These are phyloP conservation scores for Triplophysa bombifrons DNA, from an alignment of 2,797 vertebrate species.

Conservation along the genomic window DNA sequence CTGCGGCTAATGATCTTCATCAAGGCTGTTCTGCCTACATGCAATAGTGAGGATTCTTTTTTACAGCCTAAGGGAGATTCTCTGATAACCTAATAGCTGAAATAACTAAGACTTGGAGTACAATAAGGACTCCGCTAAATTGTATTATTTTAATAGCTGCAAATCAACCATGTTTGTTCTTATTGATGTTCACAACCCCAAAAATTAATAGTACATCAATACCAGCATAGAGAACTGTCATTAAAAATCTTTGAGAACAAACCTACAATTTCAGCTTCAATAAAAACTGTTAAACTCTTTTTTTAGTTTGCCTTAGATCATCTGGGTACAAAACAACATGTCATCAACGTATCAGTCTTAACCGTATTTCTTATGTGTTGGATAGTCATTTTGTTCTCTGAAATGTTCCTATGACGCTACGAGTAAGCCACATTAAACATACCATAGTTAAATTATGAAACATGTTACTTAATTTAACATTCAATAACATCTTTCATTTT, in stretches of 20 bases:
- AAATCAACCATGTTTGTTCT: too few species aligned
- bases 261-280: too few species aligned
- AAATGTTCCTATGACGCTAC: not conserved
- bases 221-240: not conserved
- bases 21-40: slow-evolving; percentile 66
- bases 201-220: not conserved
- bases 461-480: not conserved
- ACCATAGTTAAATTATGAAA: not conserved
- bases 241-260: not conserved
- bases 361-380: not conserved
- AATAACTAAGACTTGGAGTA: slow-evolving; percentile 7
- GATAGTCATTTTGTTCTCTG: not conserved
- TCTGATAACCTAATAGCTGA: not conserved
- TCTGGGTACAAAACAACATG: too few species aligned
- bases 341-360: not conserved
- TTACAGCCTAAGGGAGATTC: slow-evolving; percentile 12
- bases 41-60: not conserved
- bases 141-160: too few species aligned
- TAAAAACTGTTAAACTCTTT: too few species aligned
- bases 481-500: not conserved
- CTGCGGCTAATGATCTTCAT: slow-evolving; percentile 73
- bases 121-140: not conserved
- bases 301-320: too few species aligned
- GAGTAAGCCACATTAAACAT: too few species aligned
- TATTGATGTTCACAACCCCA: too few species aligned